Evolutionary conservation across 2,797 vertebrate genomes (phyloP).

Genomic region (Sphenopsis melanotis): DNA sequence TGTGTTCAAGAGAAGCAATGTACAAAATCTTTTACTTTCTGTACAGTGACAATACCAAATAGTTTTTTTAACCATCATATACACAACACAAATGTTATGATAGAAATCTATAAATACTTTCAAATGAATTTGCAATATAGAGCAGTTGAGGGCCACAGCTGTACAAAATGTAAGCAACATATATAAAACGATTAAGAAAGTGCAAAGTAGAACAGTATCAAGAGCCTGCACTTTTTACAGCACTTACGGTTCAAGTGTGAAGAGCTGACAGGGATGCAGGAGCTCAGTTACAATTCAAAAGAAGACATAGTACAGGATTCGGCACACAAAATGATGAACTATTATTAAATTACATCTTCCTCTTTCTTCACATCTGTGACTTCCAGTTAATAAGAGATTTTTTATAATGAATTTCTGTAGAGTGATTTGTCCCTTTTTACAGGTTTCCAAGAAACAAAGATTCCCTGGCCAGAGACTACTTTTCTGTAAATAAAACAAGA

Average conservation of each 20-base stretch:
- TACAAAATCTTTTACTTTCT: slow-evolving; percentile 71
- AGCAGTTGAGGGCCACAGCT: slow-evolving; percentile 71
- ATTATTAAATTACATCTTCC: slow-evolving; percentile 23
- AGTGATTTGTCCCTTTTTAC: slow-evolving; percentile 62
- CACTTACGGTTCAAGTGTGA: slow-evolving; percentile 69
- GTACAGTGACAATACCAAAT: slow-evolving; percentile 69
- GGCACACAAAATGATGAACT: slow-evolving; percentile 28
- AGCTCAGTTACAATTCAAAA: slow-evolving; percentile 49
- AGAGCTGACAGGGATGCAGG: slow-evolving; percentile 42
- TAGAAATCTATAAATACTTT: slow-evolving; percentile 79
- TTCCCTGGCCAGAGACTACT: slow-evolving; percentile 7
- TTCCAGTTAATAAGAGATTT: slow-evolving; percentile 75
- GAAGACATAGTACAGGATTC: slow-evolving; percentile 49
- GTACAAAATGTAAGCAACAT: slow-evolving; percentile 78
- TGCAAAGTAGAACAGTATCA: slow-evolving; percentile 78
- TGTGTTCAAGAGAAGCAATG: slow-evolving; percentile 25
- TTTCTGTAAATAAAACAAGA: neutral
- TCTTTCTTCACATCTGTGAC: slow-evolving; percentile 16
- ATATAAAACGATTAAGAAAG: slow-evolving; percentile 72
- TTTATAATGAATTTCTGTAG: slow-evolving; percentile 18
- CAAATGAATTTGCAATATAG: slow-evolving; percentile 66
- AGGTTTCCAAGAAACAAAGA: neutral
- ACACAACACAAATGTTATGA: slow-evolving; percentile 75
- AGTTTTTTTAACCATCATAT: slow-evolving; percentile 74
- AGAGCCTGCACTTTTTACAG: slow-evolving; percentile 69